Evolutionary conservation across 2,888 invertebrate species (phyloP), one percentile per base, ranked within the genome.

Genomic region (Trachelus stipa): DNA sequence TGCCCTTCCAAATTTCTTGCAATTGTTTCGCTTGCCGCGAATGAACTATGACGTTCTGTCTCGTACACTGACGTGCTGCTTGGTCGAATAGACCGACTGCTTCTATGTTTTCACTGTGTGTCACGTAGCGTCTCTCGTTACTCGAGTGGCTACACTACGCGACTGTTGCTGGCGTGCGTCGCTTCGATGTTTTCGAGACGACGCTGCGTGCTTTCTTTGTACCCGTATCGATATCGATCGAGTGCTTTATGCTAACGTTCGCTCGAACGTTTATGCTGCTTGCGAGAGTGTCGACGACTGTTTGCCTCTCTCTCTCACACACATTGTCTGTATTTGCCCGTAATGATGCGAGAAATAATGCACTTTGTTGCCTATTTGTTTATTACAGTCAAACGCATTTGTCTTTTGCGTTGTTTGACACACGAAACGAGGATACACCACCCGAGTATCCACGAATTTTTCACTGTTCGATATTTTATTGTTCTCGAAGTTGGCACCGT

Each of bases 41-140:
- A 56, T 40, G 73, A 76, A 73, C 76, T 76, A 73, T 76, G 33
- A 33, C 33, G 33, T 33, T 33, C 33, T 3, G 33, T 33, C 3
- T 33, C 3, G 33, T 33, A 3, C 33, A 33, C 33, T 33, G 76
- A 76, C 76, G 69, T 31, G 37, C 68, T 34, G 69, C 69, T 69
- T 34, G 23, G 56, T n/a, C 68, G 11, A 30, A n/a, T 56, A 33
- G 23, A 35, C 35, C 35, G 35, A 35, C 35, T 35, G 35, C 35
- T 35, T 35, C 35, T 11, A 35, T 35, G 11, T 35, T 35, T 35
- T 35, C 35, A 35, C 35, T 35, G 11, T 35, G 11, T 35, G 11
- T 35, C 35, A 35, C 35, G 35, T 11, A 11, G 35, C 11, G 35
- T 35, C 35, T 35, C 35, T 1, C 11, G 9, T 11, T 35, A 35